A percentile compares a stretch with the other conserved stretches of the same genome.
Conservation (phyloP, 2,113 vertebrate species). For the Muntiacus reevesi region DNA sequence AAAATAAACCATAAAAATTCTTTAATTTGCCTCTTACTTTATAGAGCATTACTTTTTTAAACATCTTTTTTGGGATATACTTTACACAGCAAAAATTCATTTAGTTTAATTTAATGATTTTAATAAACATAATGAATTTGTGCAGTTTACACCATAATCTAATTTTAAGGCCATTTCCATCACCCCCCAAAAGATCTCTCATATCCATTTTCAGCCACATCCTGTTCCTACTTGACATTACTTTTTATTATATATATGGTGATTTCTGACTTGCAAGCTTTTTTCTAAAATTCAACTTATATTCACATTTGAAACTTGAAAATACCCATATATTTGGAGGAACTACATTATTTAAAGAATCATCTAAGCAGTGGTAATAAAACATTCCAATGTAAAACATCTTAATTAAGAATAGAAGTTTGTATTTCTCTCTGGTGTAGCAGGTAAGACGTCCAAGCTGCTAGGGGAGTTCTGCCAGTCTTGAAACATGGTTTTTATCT, state of each 20-base stretch:
- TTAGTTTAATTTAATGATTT: neutral
- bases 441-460: neutral
- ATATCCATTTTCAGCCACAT: neutral
- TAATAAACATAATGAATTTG: neutral
- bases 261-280: neutral
- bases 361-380: neutral
- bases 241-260: neutral
- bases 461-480: neutral
- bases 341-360: neutral
- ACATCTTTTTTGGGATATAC: neutral
- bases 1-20: neutral
- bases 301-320: neutral
- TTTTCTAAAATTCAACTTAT: neutral
- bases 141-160: neutral
- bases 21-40: neutral
- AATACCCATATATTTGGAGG: neutral
- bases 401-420: neutral
- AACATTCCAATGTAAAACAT: neutral
- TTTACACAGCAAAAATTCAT: neutral
- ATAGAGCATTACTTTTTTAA: neutral
- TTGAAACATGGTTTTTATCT: neutral
- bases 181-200: neutral
- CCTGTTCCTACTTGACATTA: neutral
- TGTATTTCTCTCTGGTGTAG: neutral
- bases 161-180: neutral